Base-by-base conservation (phyloP, 2,888 invertebrate genomes). In the Onchidella celtica region DNA sequence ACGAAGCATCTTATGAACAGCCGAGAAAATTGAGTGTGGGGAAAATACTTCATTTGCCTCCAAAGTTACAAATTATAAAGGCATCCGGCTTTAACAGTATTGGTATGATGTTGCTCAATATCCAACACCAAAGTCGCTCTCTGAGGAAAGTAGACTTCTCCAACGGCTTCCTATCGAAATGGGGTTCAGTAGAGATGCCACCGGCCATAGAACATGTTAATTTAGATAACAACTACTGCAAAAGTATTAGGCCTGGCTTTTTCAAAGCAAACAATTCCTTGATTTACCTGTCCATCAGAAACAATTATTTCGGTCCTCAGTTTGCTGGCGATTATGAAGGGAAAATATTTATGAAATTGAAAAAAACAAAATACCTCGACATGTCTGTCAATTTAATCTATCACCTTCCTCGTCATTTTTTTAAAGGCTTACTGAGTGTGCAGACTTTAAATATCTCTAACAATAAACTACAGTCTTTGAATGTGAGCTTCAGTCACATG, bases 341-440 rank as follows among this genome's bases (percentile, higher is more conserved):
- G 9, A 0, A 0, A 2, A 74, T 74, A 27, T 61, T 74, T 38
- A 6, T 27, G 17, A 24, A 14, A 9, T 17, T 61, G 36, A 36
- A 21, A 24, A 61, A 61, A 17, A 27, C 61, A 9, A 38, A 1
- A 17, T 24, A 74, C 32, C 57, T 74, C 27, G 74, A 74, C 17
- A 74, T 74, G 2, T 74, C 74, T 21, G 61, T 34, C 38, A 74
- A 74, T 61, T 27, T 61, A 6, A 59, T 74, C 57, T 61, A n/a
- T n/a, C n/a, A n/a, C n/a, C n/a, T n/a, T n/a, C n/a, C n/a, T n/a
- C n/a, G n/a, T n/a, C n/a, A n/a, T 17, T 61, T 74, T 61, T 63
- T 74, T 27, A 2, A 2, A 24, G 74, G 74, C 6, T 40, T 74
- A 21, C 6, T 38, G 14, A 74, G 24, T 74, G 21, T 74, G 27